phyloP scores from a whole-genome alignment of 1,140 invertebrate species.

The Platyura marginata region DNA sequence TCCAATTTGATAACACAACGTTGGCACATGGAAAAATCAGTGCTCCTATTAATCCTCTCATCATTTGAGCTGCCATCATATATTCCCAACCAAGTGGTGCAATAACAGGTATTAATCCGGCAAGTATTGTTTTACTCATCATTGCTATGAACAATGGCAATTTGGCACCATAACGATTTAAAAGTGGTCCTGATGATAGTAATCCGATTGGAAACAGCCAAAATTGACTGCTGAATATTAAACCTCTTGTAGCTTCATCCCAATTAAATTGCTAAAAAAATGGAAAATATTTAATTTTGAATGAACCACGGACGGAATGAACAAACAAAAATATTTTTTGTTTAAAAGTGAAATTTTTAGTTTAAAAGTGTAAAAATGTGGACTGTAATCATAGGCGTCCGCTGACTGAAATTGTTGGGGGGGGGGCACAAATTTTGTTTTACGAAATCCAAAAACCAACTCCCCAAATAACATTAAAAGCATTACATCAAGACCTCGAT shows the following conservation, averaged over 20 bases:
- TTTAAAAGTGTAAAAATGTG: too few species aligned
- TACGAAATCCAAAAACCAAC: too few species aligned
- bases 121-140: conserved; percentile 20
- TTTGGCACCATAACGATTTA: conserved; percentile 44
- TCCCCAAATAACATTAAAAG: too few species aligned
- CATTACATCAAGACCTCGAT: too few species aligned
- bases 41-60: conserved; percentile 65
- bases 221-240: conserved; percentile 46
- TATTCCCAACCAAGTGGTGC: conserved; percentile 33
- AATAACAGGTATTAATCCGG: conserved; percentile 26
- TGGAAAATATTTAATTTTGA: too few species aligned
- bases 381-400: too few species aligned
- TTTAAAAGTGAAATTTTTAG: too few species aligned
- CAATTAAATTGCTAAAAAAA: conserved; percentile 24
- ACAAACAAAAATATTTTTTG: too few species aligned
- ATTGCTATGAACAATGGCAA: conserved; percentile 36
- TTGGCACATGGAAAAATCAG: conserved; percentile 63
- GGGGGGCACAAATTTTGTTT: too few species aligned
- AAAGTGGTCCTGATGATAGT: conserved; percentile 47
- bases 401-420: too few species aligned
- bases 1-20: conserved; percentile 25
- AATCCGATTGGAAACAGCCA: conserved; percentile 33
- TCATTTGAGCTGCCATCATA: conserved; percentile 38
- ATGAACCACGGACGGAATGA: too few species aligned
- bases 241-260: conserved; percentile 27